Percentiles rank a stretch among this genome's conserved stretches.
Evolutionary conservation across 1,140 invertebrate genomes (phyloP).

Genomic region (Scaptomyza graminum): DNA sequence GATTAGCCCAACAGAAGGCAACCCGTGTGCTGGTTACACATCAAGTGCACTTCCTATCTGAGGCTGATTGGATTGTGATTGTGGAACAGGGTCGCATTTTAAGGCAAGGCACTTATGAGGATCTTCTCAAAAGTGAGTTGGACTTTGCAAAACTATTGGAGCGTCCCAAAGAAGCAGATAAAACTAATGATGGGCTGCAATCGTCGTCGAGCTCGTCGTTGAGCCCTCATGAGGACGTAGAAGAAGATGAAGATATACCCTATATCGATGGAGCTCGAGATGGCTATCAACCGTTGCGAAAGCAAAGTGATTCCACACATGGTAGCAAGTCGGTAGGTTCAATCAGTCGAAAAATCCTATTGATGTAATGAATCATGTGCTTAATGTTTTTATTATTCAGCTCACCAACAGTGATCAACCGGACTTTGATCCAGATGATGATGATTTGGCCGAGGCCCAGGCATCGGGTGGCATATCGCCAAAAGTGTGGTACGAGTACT

Average conservation of each 20-base stretch:
- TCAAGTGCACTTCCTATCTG: slow-evolving; percentile 91
- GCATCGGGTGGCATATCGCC: slow-evolving; percentile 86
- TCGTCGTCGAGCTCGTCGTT: slow-evolving; percentile 81
- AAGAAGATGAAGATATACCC: slow-evolving; percentile 83
- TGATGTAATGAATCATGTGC: too few species aligned
- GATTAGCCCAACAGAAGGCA: slow-evolving; percentile 86
- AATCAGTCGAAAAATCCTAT: too few species aligned
- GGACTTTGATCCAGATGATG: slow-evolving; percentile 72
- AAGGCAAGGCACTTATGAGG: slow-evolving; percentile 85
- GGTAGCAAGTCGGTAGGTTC: slow-evolving; percentile 71
- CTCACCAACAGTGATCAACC: slow-evolving; percentile 44
- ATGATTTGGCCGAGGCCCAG: slow-evolving; percentile 85
- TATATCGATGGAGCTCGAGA: slow-evolving; percentile 76
- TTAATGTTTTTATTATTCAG: slow-evolving; percentile 1
- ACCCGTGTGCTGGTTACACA: slow-evolving; percentile 93
- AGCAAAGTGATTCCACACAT: slow-evolving; percentile 58
- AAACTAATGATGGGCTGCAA: slow-evolving; percentile 29
- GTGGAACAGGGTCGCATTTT: slow-evolving; percentile 88
- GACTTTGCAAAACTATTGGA: slow-evolving; percentile 86
- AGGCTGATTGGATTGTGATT: slow-evolving; percentile 90
- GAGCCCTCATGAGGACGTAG: slow-evolving; percentile 41
- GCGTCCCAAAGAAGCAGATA: slow-evolving; percentile 65
- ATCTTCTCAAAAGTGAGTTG: slow-evolving; percentile 85
- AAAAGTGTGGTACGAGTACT: slow-evolving; percentile 87
- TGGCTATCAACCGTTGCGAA: slow-evolving; percentile 71